Percentiles rank a stretch among this genome's conserved stretches.
These are phyloP conservation scores for Puntigrus tetrazona DNA, from an alignment of 2,113 vertebrate species.

Conservation along the genomic window DNA sequence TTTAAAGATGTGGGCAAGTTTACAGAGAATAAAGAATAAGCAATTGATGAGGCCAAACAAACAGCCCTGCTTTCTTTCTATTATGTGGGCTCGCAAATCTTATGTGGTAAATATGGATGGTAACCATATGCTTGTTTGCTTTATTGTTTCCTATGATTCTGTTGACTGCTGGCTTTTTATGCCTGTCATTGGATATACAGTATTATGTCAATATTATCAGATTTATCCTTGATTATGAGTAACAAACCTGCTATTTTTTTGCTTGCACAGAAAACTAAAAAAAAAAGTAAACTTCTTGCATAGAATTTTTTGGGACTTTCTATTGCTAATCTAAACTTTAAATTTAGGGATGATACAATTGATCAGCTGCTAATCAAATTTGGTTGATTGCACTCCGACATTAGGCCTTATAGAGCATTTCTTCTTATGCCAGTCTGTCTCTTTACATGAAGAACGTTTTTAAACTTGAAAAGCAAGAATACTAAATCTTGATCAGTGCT, in stretches of 20 bases:
- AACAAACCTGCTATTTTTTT: conserved; percentile 24
- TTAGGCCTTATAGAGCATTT: not conserved
- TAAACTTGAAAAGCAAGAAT: not conserved
- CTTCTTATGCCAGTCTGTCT: not conserved
- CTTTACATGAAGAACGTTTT: not conserved
- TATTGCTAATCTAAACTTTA: not conserved
- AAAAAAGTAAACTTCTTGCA: not conserved
- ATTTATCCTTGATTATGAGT: conserved; percentile 35
- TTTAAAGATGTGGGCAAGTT: not conserved
- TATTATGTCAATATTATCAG: not conserved
- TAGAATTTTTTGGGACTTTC: not conserved
- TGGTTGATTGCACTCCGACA: not conserved
- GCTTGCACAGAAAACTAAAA: not conserved
- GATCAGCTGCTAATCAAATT: conserved; percentile 6
- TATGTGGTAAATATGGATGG: conserved; percentile 51
- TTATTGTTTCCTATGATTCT: not conserved
- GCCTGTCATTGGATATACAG: not conserved
- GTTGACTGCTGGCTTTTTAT: not conserved
- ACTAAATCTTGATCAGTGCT: not conserved
- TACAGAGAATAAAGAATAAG: not conserved
- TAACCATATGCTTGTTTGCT: conserved; percentile 48
- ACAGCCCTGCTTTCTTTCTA: not conserved
- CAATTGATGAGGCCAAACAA: not conserved
- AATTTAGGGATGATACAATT: not conserved
- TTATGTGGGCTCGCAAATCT: not conserved